Evolutionary conservation across 2,797 vertebrate species (phyloP), one percentile per base, ranked within the genome.

Genomic region (Rhinella marina): DNA sequence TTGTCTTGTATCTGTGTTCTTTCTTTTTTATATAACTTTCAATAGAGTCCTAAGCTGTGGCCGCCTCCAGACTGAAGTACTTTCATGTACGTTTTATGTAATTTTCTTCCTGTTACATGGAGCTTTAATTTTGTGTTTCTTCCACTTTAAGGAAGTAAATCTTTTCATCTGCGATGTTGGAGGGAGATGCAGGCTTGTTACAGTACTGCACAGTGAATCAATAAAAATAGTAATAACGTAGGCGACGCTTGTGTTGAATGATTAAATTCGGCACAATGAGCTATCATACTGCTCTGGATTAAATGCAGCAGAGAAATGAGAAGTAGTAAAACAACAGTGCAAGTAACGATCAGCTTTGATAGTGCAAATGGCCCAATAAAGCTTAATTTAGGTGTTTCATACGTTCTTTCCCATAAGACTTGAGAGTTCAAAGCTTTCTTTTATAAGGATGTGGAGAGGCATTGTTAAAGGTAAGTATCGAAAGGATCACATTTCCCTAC

Each of bases 311-410:
- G 16, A 87, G 77, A 87, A 72, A 81, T 48, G 78, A 68, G 27
- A 61, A 62, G 86, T 56, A 27, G 41, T 87, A 75, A 87, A 82
- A 64, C 78, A 80, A 88, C 75, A 72, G 82, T 21, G 76, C n/a
- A 88, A 61, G 77, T 68, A 85, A 84, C 61, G 23, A 79, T 85
- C 82, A 61, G 84, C 82, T 81, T 85, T 73, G 62, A 57, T 85
- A 75, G 54, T 61, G 66, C 41, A 88, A 88, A 85, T 81, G 77
- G 66, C 76, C 87, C 78, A 25, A 88, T 88, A 88, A 88, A 85
- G 62, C 56, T 50, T 81, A 81, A 85, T 88, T 80, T 80, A 82
- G 64, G 73, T 88, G 82, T 88, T 84, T 88, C 75, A 88, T 79
- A 70, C 75, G 14, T 84, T 88, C 81, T 84, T 84, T 75, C 61